These are phyloP conservation scores for Venustoraphidia nigricollis DNA, from an alignment of 2,888 invertebrate genomes.

Conservation along the genomic window DNA sequence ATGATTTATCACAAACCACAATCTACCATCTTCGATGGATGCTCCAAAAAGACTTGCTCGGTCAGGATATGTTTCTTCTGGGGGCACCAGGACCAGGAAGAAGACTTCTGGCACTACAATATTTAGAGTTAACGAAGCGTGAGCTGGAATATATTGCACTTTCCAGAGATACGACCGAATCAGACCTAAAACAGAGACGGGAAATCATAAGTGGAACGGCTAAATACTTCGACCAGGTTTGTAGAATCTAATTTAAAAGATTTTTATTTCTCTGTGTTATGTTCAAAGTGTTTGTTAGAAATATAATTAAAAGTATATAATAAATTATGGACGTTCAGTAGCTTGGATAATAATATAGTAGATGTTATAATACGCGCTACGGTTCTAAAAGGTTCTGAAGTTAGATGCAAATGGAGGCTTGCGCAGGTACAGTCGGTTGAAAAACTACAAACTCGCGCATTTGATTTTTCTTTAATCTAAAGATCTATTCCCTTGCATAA, in stretches of 20 bases:
- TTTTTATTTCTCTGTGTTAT: neutral
- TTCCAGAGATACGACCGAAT: conserved; percentile 91
- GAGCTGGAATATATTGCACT: conserved; percentile 89
- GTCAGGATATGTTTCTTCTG: conserved; percentile 90
- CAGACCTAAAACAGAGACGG: conserved; percentile 87
- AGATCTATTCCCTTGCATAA: no score
- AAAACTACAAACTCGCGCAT: no score
- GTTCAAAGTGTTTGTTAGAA: no score
- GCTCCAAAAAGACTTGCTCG: conserved; percentile 83
- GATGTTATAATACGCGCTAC: no score
- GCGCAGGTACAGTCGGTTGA: no score
- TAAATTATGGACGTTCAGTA: no score
- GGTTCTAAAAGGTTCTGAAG: no score
- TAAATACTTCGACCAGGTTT: conserved; percentile 82
- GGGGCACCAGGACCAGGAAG: conserved; percentile 79
- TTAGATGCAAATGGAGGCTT: no score
- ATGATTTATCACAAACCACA: conserved; percentile 50
- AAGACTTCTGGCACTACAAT: conserved; percentile 71
- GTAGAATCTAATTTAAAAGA: neutral
- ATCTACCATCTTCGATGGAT: conserved; percentile 85
- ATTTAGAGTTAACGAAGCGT: conserved; percentile 72
- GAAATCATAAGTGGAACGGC: conserved; percentile 83
- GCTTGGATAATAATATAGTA: no score
- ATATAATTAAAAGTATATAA: no score
- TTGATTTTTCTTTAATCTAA: no score